These are phyloP conservation scores for Psix sp. DNA, from an alignment of 1,140 invertebrate genomes.

Conservation along the genomic window DNA sequence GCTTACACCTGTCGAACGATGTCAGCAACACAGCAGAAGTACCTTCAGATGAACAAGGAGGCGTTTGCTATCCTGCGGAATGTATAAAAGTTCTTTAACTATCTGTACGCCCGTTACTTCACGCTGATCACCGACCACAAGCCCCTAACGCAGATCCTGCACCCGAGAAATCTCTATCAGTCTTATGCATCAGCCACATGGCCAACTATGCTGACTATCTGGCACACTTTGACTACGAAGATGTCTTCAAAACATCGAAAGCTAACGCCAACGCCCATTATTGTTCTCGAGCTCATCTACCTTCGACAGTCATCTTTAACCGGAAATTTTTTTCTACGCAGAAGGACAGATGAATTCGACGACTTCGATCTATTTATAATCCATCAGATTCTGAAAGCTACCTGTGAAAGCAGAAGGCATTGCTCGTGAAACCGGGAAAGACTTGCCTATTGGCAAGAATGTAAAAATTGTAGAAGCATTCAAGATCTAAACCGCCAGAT, in stretches of 20 bases:
- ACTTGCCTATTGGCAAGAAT: neutral
- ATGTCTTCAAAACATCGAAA: conserved; percentile 20
- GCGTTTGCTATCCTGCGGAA: conserved; percentile 74
- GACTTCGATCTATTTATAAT: no score
- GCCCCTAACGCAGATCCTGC: conserved; percentile 68
- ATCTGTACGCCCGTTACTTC: conserved; percentile 72
- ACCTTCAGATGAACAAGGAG: conserved; percentile 75
- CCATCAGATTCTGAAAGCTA: no score
- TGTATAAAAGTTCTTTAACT: conserved; percentile 70
- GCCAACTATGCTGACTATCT: conserved; percentile 62
- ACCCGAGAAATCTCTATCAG: conserved; percentile 42
- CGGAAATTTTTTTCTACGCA: neutral
- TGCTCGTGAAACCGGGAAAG: conserved; percentile 26
- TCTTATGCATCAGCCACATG: conserved; percentile 55
- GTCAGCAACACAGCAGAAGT: neutral
- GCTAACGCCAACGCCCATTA: neutral
- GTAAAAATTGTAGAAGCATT: neutral
- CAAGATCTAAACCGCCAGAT: neutral
- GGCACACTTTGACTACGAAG: conserved; percentile 51
- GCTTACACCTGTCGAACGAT: conserved; percentile 62
- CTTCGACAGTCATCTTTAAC: neutral
- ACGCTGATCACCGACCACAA: conserved; percentile 58
- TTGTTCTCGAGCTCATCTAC: neutral
- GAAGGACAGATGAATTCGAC: no score
- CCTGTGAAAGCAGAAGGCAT: conserved; percentile 12